Percentiles rank a stretch among this genome's conserved stretches.
Conservation (phyloP, 2,113 vertebrate genomes). For the Riparia riparia region DNA sequence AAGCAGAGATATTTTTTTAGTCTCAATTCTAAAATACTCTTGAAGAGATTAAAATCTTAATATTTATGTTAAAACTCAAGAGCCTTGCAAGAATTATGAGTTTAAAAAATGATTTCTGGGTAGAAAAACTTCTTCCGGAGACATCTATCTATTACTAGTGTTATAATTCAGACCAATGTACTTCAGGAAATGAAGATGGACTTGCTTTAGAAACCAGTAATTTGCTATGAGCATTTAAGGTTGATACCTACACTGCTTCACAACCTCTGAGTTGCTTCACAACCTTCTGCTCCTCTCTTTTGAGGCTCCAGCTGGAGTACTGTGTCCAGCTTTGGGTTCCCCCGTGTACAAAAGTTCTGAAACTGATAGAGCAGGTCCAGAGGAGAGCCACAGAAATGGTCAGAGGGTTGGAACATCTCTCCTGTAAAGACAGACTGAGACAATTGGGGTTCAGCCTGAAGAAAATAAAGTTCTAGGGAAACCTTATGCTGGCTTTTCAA, state of each 20-base stretch:
- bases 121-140: not conserved
- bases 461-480: not conserved
- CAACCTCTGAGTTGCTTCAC: not conserved
- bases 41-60: not conserved
- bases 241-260: not conserved
- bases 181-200: not conserved
- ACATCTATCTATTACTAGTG: not conserved
- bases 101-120: not conserved
- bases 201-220: not conserved
- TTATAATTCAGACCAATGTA: not conserved
- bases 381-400: not conserved
- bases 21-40: not conserved
- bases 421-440: not conserved
- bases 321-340: no score
- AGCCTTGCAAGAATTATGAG: not conserved
- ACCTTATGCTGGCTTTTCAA: fast-evolving
- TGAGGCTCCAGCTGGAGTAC: not conserved
- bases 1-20: not conserved
- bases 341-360: no score
- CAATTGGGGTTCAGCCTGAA: fast-evolving
- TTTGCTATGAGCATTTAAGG: not conserved
- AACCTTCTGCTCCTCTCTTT: not conserved
- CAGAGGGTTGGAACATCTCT: not conserved
- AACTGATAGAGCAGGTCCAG: not conserved
- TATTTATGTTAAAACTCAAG: not conserved